Evolutionary conservation across 2,888 invertebrate genomes (phyloP), one percentile per base, ranked within the genome.

Genomic region (Boloria selene): DNA sequence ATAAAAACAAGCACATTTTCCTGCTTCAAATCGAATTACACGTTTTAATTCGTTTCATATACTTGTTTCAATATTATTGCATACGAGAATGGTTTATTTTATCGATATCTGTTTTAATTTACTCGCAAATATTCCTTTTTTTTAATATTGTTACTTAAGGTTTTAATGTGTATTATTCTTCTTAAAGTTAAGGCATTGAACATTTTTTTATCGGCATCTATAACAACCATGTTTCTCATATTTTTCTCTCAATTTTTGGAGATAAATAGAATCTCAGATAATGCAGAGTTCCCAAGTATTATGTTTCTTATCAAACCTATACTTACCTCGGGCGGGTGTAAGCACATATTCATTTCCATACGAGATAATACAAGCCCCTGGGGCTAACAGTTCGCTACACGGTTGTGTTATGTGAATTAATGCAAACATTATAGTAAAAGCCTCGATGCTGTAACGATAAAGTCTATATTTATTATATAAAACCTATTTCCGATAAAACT

Each of bases 1-100:
- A 83, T 78, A 74, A 65, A 70, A 72, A 72, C 74, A 73, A 71
- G 63, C 59, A 65, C 62, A 67, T 63, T 70, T 68, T 66, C 38
- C 61, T 61, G 55, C 60, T 60, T 63, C 45, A 42, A 65, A 53
- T 63, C 64, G 61, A 59, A 69, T 67, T 68, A 68, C 64, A 64
- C 65, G 45, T 69, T 72, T 70, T 68, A 62, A 61, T 55, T 69
- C 64, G 66, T 69, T 69, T 64, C 68, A 59, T 58, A 59, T 58
- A 54, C 61, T 65, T 68, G 17, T 58, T 61, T 17, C 51, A 13
- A 53, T 17, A 52, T 16, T 42, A 58, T 16, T 13, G n/a, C 26
- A 59, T 31, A 45, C 14, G 22, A 56, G 44, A 22, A 10, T 18
- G 31, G 16, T 59, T 58, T 58, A 26, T 58, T 17, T 47, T 17